Percentiles rank a stretch among this genome's conserved stretches.
Evolutionary conservation across 2,113 vertebrate species (phyloP).

Genomic region (Aix galericulata): DNA sequence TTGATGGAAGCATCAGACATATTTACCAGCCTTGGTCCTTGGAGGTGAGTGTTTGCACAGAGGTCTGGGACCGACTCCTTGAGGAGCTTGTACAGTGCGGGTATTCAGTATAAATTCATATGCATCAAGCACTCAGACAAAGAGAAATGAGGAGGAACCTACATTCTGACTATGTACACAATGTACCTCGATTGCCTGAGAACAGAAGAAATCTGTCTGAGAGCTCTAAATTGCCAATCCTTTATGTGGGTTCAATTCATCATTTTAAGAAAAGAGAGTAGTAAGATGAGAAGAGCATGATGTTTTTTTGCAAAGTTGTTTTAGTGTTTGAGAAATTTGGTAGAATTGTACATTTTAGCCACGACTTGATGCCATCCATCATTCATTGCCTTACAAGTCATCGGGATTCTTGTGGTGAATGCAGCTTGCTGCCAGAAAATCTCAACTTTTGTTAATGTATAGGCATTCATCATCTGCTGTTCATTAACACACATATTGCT

Average conservation of each 20-base stretch:
- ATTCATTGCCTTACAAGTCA: background rate
- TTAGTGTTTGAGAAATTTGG: background rate
- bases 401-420: constrained; percentile 32
- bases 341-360: background rate
- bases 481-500: constrained; percentile 85
- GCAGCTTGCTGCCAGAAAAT: constrained; percentile 58
- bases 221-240: constrained; percentile 7
- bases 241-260: constrained; percentile 23
- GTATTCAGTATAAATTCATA: constrained; percentile 59
- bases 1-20: constrained; percentile 34
- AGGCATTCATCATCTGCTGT: constrained; percentile 85
- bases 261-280: background rate
- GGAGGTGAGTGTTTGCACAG: constrained; percentile 58
- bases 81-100: constrained; percentile 34
- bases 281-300: background rate
- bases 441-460: constrained; percentile 84
- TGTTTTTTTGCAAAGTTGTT: constrained; percentile 17
- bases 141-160: constrained; percentile 40
- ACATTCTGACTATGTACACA: background rate
- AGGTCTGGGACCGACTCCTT: constrained; percentile 40
- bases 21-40: background rate
- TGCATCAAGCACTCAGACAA: constrained; percentile 23
- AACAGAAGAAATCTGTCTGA: constrained; percentile 43
- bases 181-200: background rate
- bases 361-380: background rate